Percentiles rank a stretch among this genome's conserved stretches.
Conservation (phyloP, 2,888 invertebrate species). For the Agonopterix alstromeriana region DNA sequence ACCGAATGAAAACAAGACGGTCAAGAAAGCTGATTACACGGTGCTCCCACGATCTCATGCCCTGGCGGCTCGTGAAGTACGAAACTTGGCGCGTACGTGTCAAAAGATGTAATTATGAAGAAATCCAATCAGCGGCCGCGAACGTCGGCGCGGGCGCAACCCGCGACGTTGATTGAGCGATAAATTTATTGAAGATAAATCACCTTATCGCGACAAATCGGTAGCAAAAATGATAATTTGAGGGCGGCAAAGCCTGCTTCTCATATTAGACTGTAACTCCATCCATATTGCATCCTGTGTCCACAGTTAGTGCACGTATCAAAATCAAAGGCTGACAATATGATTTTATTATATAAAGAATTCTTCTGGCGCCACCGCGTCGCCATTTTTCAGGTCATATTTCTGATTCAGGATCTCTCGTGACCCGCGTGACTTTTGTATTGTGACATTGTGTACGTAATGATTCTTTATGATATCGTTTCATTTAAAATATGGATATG, state of each 20-base stretch:
- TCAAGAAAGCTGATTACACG: conserved; percentile 72
- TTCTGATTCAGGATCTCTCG: conserved; percentile 56
- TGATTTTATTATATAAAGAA: conserved; percentile 11
- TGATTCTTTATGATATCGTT: conserved; percentile 10
- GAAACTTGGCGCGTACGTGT: conserved; percentile 74
- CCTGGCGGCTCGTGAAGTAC: conserved; percentile 62
- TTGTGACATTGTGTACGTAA: conserved; percentile 10
- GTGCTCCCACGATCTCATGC: conserved; percentile 73
- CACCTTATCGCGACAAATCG: conserved; percentile 65
- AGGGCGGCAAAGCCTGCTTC: conserved; percentile 13
- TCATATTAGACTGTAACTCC: neutral
- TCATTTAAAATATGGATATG: conserved; percentile 7
- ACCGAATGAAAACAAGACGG: conserved; percentile 62
- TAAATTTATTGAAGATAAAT: conserved; percentile 71
- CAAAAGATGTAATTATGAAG: conserved; percentile 77
- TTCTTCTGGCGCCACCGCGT: conserved; percentile 41
- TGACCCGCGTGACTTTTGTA: conserved; percentile 29
- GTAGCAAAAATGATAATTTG: conserved; percentile 52
- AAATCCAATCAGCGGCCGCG: conserved; percentile 70
- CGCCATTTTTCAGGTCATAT: conserved; percentile 53
- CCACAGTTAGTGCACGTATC: too few species aligned
- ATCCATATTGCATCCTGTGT: neutral
- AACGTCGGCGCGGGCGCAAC: conserved; percentile 28
- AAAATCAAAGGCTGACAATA: neutral
- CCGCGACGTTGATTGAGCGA: conserved; percentile 64